Percentiles rank a stretch among this genome's conserved stretches.
These are phyloP conservation scores for Carcharodon carcharias DNA, from an alignment of 2,797 vertebrate genomes.

Conservation along the genomic window DNA sequence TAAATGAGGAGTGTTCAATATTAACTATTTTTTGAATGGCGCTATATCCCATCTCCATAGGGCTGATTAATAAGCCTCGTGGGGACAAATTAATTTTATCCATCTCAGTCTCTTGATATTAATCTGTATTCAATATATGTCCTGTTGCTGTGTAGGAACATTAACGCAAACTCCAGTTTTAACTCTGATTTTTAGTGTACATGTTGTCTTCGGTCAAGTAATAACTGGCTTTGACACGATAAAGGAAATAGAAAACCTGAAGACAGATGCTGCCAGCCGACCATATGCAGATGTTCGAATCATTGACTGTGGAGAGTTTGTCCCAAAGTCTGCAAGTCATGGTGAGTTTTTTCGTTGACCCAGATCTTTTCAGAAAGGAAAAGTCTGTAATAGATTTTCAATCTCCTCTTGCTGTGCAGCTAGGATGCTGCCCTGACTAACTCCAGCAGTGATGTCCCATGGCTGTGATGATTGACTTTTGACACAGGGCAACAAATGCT, in stretches of 20 bases:
- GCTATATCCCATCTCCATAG: not conserved
- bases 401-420: not conserved
- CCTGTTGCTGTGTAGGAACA: not conserved
- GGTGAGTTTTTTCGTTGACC: slow-evolving; percentile 54
- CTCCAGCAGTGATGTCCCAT: not conserved
- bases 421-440: not conserved
- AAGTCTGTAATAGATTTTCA: not conserved
- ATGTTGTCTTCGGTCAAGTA: slow-evolving; percentile 91
- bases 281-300: slow-evolving; percentile 93
- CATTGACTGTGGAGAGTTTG: slow-evolving; percentile 88
- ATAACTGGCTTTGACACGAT: slow-evolving; percentile 97
- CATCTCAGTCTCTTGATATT: slow-evolving; percentile 31
- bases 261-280: slow-evolving; percentile 88
- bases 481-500: no score
- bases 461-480: not conserved
- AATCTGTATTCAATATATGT: not conserved
- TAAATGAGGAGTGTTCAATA: not conserved
- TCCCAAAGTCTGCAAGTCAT: slow-evolving; percentile 79
- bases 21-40: not conserved
- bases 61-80: not conserved
- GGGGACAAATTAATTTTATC: slow-evolving; percentile 28
- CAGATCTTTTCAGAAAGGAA: not conserved
- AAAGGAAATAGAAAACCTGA: slow-evolving; percentile 90
- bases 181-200: slow-evolving; percentile 64
- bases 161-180: slow-evolving; percentile 20